phyloP scores from a whole-genome alignment of 2,797 vertebrate genomes.

The Squalus acanthias region DNA sequence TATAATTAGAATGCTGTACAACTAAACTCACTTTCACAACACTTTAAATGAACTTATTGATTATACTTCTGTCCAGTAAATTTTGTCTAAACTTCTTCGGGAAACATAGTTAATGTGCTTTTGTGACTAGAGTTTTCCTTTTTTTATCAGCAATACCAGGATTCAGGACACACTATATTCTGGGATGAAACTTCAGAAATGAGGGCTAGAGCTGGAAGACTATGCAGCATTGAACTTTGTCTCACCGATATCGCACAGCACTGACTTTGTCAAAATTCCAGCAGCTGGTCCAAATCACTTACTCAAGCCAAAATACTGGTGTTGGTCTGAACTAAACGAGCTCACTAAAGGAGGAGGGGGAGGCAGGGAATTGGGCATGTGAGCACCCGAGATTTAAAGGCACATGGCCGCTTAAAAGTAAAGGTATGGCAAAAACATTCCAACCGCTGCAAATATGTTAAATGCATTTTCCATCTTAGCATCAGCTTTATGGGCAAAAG shows the following conservation, averaged over 20 bases:
- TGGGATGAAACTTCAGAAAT: not conserved
- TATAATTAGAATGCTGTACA: not conserved
- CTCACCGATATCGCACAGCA: not conserved
- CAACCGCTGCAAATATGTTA: not conserved
- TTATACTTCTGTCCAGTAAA: not conserved
- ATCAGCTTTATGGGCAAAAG: not conserved
- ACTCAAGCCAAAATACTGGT: not conserved
- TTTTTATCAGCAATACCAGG: no score
- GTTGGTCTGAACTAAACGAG: not conserved
- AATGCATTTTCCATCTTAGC: not conserved
- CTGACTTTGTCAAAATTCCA: not conserved
- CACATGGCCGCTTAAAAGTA: not conserved
- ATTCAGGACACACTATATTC: no score
- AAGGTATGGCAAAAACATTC: not conserved
- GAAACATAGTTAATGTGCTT: no score
- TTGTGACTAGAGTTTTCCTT: not conserved
- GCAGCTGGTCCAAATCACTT: not conserved
- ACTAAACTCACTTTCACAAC: not conserved
- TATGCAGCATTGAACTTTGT: not conserved
- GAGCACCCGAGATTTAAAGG: not conserved
- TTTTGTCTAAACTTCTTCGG: not conserved
- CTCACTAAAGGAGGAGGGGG: not conserved
- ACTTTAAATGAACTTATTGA: not conserved
- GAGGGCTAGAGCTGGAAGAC: not conserved
- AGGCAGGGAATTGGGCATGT: not conserved